Percentiles rank a stretch among this genome's conserved stretches.
Evolutionary conservation across 2,888 invertebrate species (phyloP).

Genomic region (Carpatolechia fugitivella): DNA sequence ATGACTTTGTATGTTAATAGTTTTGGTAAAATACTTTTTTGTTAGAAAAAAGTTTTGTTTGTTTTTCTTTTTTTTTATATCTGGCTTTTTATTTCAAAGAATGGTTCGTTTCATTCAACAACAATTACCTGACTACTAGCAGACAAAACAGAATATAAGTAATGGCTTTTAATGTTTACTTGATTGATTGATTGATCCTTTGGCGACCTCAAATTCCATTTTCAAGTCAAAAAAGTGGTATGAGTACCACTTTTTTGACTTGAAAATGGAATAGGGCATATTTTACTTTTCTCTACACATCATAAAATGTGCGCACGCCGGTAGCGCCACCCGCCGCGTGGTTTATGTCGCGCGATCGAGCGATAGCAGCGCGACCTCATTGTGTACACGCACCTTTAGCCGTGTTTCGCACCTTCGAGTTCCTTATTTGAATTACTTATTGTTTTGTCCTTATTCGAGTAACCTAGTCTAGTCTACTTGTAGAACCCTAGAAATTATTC

Average conservation of each 20-base stretch:
- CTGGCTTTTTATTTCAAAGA: not conserved
- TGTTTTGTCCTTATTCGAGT: conserved; percentile 3
- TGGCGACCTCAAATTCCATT: no score
- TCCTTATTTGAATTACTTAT: conserved; percentile 33
- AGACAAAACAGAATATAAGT: no score
- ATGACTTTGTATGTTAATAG: conserved; percentile 5
- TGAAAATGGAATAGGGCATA: not conserved
- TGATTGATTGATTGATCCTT: no score
- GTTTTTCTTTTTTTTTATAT: not conserved
- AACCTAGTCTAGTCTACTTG: no score
- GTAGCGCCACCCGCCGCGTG: conserved; percentile 71
- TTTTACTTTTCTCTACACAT: conserved; percentile 32
- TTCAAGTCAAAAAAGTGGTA: no score
- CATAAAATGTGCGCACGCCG: conserved; percentile 53
- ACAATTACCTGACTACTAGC: no score
- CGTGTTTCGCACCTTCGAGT: conserved; percentile 47
- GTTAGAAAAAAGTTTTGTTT: conserved; percentile 45
- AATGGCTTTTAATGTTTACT: no score
- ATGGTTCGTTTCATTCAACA: no score
- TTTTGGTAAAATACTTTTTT: conserved; percentile 9
- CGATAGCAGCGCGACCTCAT: conserved; percentile 44
- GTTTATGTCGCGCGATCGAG: conserved; percentile 64
- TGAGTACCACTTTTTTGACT: no score
- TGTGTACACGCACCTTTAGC: conserved; percentile 58
- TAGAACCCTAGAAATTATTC: not conserved